Base-by-base conservation (phyloP, 2,113 vertebrate genomes). In the Sinosuthora webbiana region DNA sequence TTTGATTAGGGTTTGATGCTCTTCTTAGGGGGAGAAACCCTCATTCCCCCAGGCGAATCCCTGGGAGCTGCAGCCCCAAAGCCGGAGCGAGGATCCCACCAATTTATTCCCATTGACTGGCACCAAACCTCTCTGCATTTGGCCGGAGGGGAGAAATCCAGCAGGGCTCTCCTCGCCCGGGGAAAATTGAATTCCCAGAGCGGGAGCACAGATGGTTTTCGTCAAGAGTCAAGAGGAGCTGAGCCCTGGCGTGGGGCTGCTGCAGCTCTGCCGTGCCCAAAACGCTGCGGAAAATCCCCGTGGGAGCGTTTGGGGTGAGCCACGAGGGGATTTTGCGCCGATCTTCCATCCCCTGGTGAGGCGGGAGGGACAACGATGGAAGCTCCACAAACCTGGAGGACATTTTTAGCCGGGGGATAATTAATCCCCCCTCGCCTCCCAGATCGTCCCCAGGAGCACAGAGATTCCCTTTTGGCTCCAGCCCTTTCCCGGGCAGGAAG, bases 241-340 rank as follows among this genome's bases (percentile, higher is more conserved):
- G 50, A 52, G 50, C 35, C 6, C 20, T 9, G 49, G 53, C 0
- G 1, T 2, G 15, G 37, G 6, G 8, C 37, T 50, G 78, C 4
- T 9, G 44, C 0, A 0, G 37, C 42, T 35, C 59, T 12, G 1
- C 15, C 10, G 2, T 3, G 44, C 45, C 56, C 64, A 3, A 30
- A 67, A 24, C 0, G 0, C 8, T 0, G 1, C 0, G 23, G 17
- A 33, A 63, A 53, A 73, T 4, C 49, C 3, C 69, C 1, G 7
- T 0, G 13, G 37, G 33, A 4, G 5, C 0, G 0, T 22, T 19
- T 31, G 59, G 49, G 53, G 19, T 21, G 63, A 57, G 27, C 19
- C 4, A 8, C 0, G 4, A 27, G 6, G 45, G 37, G 11, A 11
- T 69, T 56, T 8, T 1, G 39, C 0, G 11, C 56, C 5, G 33